Percentiles rank a stretch among this genome's conserved stretches.
Conservation (phyloP, 1,140 invertebrate species). For the Anastrepha ludens region DNA sequence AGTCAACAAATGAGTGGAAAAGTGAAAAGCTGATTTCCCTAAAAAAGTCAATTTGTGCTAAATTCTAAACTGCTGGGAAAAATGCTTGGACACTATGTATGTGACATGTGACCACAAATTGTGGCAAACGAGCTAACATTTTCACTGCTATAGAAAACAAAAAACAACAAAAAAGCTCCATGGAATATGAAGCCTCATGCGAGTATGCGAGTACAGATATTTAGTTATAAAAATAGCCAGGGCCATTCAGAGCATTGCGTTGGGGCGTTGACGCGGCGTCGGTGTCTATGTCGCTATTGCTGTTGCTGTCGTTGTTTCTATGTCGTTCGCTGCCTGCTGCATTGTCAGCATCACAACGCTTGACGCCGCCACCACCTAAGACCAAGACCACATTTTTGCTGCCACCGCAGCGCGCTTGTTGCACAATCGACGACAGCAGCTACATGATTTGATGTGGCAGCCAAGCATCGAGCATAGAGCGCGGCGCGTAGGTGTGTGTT, state of each 20-base stretch:
- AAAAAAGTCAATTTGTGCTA: background rate
- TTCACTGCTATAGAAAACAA: background rate
- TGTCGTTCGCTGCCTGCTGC: background rate
- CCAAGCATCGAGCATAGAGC: background rate
- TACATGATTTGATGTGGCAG: conserved; percentile 38
- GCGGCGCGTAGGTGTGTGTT: conserved; percentile 27
- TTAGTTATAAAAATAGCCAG: background rate
- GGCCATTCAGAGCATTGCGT: conserved; percentile 4
- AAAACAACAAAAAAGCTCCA: background rate
- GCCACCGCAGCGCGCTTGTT: conserved; percentile 6
- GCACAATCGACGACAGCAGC: conserved; percentile 21
- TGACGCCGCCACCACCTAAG: background rate
- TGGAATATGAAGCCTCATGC: background rate
- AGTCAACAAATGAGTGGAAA: too few species aligned
- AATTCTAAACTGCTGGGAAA: background rate
- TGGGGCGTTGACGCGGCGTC: conserved; percentile 27
- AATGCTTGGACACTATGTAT: background rate
- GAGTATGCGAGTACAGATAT: background rate
- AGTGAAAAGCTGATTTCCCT: too few species aligned
- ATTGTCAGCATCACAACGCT: background rate
- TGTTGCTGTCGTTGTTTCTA: background rate
- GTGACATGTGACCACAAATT: conserved; percentile 28
- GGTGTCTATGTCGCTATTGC: conserved; percentile 24
- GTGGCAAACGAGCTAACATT: background rate
- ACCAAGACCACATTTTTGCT: conserved; percentile 40